phyloP scores from a whole-genome alignment of 2,888 invertebrate genomes.

The Machimus rusticus region DNA sequence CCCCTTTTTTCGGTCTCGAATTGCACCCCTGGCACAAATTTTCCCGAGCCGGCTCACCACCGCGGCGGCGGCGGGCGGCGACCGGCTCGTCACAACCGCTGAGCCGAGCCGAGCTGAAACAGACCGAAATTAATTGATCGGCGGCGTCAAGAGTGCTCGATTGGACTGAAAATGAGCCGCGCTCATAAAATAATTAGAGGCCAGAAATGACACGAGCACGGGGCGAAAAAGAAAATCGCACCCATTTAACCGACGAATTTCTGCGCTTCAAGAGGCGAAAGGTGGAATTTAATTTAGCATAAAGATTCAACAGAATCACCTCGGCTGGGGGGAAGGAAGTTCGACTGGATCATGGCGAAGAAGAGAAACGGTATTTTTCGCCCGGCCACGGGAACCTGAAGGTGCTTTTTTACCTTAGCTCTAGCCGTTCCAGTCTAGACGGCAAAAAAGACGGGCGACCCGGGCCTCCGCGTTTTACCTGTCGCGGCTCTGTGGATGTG shows the following conservation, averaged over 20 bases:
- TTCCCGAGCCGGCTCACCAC: background rate
- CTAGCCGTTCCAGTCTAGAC: background rate
- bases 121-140: conserved; percentile 12
- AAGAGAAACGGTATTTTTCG: background rate
- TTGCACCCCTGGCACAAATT: conserved; percentile 1
- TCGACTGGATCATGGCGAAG: background rate
- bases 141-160: conserved; percentile 6
- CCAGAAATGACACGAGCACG: background rate
- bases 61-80: too few species aligned
- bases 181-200: background rate
- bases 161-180: background rate
- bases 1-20: background rate
- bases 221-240: background rate
- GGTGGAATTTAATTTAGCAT: background rate
- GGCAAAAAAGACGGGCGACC: background rate
- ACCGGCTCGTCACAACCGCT: background rate
- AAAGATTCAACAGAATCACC: background rate
- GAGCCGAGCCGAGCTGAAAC: background rate
- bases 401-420: background rate
- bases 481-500: background rate
- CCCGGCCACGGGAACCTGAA: background rate
- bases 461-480: background rate
- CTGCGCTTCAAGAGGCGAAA: background rate
- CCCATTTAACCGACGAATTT: background rate
- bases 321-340: background rate